A percentile compares a stretch with the other conserved stretches of the same genome.
These are phyloP conservation scores for Coboldia fuscipes DNA, from an alignment of 1,140 invertebrate genomes.

Conservation along the genomic window DNA sequence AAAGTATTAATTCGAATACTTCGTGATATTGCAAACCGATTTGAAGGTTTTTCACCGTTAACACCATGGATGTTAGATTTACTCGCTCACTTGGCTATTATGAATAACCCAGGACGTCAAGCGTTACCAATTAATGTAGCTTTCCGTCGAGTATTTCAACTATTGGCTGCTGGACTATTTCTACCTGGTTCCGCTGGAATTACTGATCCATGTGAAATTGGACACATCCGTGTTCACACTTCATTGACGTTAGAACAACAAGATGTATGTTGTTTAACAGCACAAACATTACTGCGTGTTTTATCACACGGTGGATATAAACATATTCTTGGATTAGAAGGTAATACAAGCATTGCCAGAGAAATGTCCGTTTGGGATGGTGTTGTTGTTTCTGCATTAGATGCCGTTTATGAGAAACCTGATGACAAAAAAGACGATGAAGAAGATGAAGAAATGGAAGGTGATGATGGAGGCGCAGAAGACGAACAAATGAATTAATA, in stretches of 20 bases:
- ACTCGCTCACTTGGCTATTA: conserved; percentile 86
- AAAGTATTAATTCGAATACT: conserved; percentile 80
- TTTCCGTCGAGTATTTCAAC: conserved; percentile 65
- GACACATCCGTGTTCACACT: conserved; percentile 73
- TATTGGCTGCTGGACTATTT: conserved; percentile 85
- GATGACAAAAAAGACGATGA: conserved; percentile 26
- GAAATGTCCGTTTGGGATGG: conserved; percentile 87
- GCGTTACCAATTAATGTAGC: conserved; percentile 82
- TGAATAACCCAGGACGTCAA: conserved; percentile 87
- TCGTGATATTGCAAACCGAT: conserved; percentile 71
- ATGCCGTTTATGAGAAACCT: conserved; percentile 64
- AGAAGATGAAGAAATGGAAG: conserved; percentile 25
- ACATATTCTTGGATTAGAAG: conserved; percentile 62
- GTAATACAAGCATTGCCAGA: conserved; percentile 46
- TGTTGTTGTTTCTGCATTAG: conserved; percentile 78
- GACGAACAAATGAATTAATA: too few species aligned
- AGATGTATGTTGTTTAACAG: conserved; percentile 80
- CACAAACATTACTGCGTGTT: conserved; percentile 67
- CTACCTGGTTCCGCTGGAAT: conserved; percentile 87
- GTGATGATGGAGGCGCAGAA: conserved; percentile 22
- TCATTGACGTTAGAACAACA: conserved; percentile 85
- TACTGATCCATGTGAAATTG: conserved; percentile 82
- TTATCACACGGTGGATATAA: conserved; percentile 81
- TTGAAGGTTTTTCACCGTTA: conserved; percentile 73
- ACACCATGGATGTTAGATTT: conserved; percentile 95